phyloP scores from a whole-genome alignment of 1,140 invertebrate genomes.

The Cyphomyrmex costatus region DNA sequence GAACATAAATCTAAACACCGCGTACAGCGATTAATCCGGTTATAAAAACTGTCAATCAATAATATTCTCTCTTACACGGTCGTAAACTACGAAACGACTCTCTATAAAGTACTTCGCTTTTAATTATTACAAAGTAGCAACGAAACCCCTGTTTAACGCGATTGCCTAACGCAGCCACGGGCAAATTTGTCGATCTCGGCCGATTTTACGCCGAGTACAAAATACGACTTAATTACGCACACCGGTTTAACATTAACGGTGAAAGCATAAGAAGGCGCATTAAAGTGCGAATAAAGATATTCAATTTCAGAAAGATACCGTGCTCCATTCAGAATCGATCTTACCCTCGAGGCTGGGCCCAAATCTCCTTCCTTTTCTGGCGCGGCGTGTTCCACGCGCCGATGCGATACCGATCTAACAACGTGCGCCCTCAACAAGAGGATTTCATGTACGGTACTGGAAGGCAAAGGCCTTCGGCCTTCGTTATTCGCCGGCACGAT shows the following conservation, averaged over 20 bases:
- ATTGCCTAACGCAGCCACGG: slow-evolving; percentile 4
- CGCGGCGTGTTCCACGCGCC: slow-evolving; percentile 1
- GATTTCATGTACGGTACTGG: slow-evolving; percentile 35
- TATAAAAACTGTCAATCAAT: slow-evolving; percentile 39
- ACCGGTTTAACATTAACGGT: neutral
- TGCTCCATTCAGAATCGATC: slow-evolving; percentile 44
- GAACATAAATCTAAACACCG: slow-evolving; percentile 18
- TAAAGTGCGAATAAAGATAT: slow-evolving; percentile 52
- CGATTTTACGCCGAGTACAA: slow-evolving; percentile 39
- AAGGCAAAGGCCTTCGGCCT: slow-evolving; percentile 34
- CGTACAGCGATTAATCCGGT: neutral
- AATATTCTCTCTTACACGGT: neutral
- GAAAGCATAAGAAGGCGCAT: slow-evolving; percentile 11
- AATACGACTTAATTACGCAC: slow-evolving; percentile 47
- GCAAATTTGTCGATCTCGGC: slow-evolving; percentile 33
- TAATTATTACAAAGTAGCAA: slow-evolving; percentile 20
- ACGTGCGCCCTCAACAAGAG: slow-evolving; percentile 4
- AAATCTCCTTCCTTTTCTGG: slow-evolving; percentile 58
- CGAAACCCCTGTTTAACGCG: slow-evolving; percentile 20
- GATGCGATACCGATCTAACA: slow-evolving; percentile 51
- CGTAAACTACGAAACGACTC: slow-evolving; percentile 39
- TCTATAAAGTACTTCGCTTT: slow-evolving; percentile 44
- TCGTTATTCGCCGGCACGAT: slow-evolving; percentile 67
- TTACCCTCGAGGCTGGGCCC: neutral
- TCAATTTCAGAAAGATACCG: slow-evolving; percentile 33